phyloP scores from a whole-genome alignment of 2,797 vertebrate genomes.

The Peromyscus eremicus region DNA sequence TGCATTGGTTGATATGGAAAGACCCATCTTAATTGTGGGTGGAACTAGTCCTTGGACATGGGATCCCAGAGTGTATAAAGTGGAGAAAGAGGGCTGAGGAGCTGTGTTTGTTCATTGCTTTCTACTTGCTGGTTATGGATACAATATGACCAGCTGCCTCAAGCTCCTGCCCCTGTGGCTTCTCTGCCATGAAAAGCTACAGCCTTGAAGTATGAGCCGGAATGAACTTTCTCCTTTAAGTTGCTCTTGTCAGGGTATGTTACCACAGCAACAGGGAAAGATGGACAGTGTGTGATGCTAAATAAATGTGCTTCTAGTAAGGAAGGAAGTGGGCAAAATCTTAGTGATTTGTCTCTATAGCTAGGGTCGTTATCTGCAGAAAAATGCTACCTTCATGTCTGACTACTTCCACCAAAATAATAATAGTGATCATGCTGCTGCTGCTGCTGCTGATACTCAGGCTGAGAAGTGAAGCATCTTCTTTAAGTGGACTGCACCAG shows the following conservation, averaged over 20 bases:
- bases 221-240: neutral
- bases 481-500: neutral
- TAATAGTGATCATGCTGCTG: neutral
- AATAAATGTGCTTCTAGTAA: neutral
- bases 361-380: neutral
- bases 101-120: neutral
- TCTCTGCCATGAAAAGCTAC: neutral
- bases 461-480: neutral
- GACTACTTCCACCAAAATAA: neutral
- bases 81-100: neutral
- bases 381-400: neutral
- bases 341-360: neutral
- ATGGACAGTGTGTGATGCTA: neutral
- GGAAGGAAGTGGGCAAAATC: neutral
- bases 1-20: neutral
- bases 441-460: neutral
- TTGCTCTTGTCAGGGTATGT: neutral
- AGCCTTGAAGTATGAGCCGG: neutral
- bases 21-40: neutral
- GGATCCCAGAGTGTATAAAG: neutral
- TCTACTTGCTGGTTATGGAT: neutral
- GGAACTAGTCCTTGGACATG: neutral
- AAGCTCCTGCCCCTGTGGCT: neutral
- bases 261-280: neutral
- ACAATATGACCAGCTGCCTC: neutral